These are phyloP conservation scores for Passer domesticus DNA, from an alignment of 2,113 vertebrate genomes.

Conservation along the genomic window DNA sequence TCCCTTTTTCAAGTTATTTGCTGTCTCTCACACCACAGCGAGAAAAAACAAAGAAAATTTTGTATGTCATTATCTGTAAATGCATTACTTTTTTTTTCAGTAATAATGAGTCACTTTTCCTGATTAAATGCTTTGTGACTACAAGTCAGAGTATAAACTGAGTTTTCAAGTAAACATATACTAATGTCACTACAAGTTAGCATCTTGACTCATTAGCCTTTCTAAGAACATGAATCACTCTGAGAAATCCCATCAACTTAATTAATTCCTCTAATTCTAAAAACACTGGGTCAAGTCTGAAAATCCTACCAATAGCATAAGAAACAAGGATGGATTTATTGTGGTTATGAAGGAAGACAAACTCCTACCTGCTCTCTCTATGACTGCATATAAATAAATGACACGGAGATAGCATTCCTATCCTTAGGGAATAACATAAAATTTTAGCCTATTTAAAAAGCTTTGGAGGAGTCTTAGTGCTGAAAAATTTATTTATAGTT, in stretches of 20 bases:
- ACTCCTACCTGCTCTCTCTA: not conserved
- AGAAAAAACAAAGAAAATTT: not conserved
- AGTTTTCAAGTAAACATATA: not conserved
- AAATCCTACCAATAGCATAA: not conserved
- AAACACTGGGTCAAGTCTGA: not conserved
- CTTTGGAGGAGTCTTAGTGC: not conserved
- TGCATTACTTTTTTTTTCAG: not conserved
- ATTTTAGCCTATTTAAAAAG: conserved; percentile 20
- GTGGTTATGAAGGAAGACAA: not conserved
- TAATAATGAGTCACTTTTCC: not conserved
- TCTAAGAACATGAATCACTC: conserved; percentile 8
- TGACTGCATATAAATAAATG: not conserved
- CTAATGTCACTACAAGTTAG: not conserved
- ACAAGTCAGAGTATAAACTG: not conserved
- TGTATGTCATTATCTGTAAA: not conserved
- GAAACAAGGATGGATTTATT: not conserved
- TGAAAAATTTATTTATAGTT: conserved; percentile 48
- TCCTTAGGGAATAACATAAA: not conserved
- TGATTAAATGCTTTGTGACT: not conserved
- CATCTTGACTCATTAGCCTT: conserved; percentile 5
- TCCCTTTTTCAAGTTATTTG: not conserved
- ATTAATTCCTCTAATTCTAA: not conserved
- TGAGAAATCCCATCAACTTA: not conserved
- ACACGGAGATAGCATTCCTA: not conserved
- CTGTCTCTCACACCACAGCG: not conserved